Evolutionary conservation across 2,797 vertebrate species (phyloP).

Genomic region (Avahi laniger): DNA sequence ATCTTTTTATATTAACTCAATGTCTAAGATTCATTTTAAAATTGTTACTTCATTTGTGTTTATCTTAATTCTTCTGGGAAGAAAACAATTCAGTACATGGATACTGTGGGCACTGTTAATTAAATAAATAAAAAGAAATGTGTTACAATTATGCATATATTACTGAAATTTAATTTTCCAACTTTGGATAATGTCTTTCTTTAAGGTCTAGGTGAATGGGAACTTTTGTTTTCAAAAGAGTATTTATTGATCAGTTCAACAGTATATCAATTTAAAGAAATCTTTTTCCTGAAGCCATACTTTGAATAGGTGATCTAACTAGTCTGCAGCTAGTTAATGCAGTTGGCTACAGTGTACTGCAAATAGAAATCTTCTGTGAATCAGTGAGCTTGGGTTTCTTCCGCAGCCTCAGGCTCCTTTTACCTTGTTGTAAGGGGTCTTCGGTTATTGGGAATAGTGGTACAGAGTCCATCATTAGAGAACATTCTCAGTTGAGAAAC

Average conservation of each 20-base stretch:
- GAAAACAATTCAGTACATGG: neutral
- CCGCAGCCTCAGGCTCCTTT: neutral
- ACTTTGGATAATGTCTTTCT: neutral
- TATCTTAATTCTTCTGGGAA: conserved; percentile 23
- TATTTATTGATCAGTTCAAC: neutral
- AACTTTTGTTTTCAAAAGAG: conserved; percentile 16
- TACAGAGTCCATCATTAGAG: neutral
- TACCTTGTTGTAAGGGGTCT: neutral
- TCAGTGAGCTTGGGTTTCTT: neutral
- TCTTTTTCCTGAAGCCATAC: neutral
- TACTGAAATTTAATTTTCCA: neutral
- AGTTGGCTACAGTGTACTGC: neutral
- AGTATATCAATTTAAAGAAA: conserved; percentile 8
- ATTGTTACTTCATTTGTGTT: neutral
- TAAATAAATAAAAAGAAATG: neutral
- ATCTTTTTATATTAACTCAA: conserved; percentile 14
- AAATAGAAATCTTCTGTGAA: neutral
- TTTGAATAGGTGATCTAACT: neutral
- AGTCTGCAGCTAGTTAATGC: neutral
- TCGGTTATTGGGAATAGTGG: neutral
- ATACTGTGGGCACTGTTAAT: neutral
- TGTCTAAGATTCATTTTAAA: neutral
- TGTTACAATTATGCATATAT: neutral
- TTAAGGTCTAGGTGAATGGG: neutral
- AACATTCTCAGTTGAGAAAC: neutral